These are phyloP conservation scores for Ascidia mentula DNA, from an alignment of 23 tunicate species.

Conservation along the genomic window DNA sequence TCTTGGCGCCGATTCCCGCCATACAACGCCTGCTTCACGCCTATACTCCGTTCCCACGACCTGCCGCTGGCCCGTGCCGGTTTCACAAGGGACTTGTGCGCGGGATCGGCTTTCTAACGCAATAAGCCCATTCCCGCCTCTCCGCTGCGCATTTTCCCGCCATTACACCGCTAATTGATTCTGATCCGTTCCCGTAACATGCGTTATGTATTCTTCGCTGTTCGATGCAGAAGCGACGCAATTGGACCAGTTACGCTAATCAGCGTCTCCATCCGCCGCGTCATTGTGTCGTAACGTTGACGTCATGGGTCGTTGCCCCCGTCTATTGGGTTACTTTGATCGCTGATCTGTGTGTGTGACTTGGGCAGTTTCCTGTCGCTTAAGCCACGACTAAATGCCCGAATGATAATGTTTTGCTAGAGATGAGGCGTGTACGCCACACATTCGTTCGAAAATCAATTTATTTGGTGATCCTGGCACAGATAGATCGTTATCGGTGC, in stretches of 20 bases:
- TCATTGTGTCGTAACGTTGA: background rate
- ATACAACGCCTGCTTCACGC: slow-evolving; percentile 3
- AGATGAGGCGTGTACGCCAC: too few species aligned
- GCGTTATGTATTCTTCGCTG: too few species aligned
- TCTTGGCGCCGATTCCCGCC: background rate
- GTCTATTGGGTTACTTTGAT: background rate
- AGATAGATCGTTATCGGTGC: too few species aligned
- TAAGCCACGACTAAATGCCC: too few species aligned
- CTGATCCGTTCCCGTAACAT: background rate
- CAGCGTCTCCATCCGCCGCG: background rate
- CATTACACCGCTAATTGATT: slow-evolving; percentile 7
- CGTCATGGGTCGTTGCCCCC: background rate
- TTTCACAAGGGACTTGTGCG: background rate
- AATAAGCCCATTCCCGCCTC: slow-evolving; percentile 1
- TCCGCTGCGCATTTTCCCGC: background rate
- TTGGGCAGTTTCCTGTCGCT: too few species aligned
- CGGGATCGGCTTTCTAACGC: background rate
- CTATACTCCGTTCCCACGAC: background rate
- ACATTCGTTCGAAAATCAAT: too few species aligned
- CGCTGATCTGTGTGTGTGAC: too few species aligned
- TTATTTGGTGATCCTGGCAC: too few species aligned
- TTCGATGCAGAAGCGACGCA: too few species aligned
- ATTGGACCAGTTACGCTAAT: background rate
- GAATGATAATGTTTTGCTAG: too few species aligned
- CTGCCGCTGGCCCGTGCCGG: background rate